phyloP scores from a whole-genome alignment of 2,113 vertebrate species.

The Eolophus roseicapilla region DNA sequence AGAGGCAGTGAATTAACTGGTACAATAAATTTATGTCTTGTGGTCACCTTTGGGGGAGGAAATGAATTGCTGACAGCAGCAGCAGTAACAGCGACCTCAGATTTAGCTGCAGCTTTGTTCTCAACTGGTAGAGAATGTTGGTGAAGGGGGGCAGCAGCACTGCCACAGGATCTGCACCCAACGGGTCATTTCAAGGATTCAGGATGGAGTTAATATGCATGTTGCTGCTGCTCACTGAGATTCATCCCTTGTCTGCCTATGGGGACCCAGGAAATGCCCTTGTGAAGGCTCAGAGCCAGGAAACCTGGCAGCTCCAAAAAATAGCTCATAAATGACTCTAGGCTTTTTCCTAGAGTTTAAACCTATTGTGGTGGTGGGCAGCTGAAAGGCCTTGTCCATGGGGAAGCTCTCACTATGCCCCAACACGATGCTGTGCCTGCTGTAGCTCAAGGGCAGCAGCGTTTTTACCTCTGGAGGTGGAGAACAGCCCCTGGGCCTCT shows the following conservation, averaged over 20 bases:
- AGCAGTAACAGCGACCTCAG: background rate
- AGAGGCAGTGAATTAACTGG: background rate
- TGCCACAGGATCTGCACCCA: background rate
- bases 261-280: background rate
- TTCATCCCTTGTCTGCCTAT: background rate
- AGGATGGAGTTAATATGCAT: background rate
- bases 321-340: background rate
- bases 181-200: background rate
- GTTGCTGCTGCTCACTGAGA: background rate
- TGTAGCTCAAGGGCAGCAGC: background rate
- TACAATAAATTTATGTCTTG: background rate
- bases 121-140: background rate
- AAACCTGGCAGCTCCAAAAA: background rate
- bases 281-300: background rate
- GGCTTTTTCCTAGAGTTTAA: background rate
- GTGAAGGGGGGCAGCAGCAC: fast-evolving
- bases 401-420: background rate
- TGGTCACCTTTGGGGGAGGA: background rate
- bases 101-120: background rate
- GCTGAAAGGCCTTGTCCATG: background rate
- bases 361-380: background rate
- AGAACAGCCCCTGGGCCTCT: background rate
- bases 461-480: background rate
- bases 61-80: background rate
- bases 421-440: background rate